phyloP scores from a whole-genome alignment of 2,888 invertebrate species.

The Tanypteryx hageni region DNA sequence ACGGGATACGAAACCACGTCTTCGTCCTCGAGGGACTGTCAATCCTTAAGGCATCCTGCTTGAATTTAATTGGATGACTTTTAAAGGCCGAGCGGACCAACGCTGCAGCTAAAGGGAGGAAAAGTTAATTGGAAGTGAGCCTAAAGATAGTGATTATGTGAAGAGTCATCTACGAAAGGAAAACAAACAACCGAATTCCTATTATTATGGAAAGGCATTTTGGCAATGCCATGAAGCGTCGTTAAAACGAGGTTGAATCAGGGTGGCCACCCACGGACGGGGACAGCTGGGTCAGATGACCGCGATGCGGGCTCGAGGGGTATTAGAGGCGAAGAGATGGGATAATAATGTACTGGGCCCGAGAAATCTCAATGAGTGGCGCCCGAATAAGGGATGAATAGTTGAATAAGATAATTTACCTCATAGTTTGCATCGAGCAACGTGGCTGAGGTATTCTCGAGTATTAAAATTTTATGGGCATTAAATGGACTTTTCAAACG shows the following conservation, averaged over 20 bases:
- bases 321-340: constrained; percentile 28
- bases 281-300: constrained; percentile 25
- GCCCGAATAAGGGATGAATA: constrained; percentile 20
- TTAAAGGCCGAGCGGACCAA: constrained; percentile 31
- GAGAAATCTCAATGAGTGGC: constrained; percentile 1
- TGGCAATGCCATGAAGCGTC: constrained; percentile 61
- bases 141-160: constrained; percentile 63
- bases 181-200: constrained; percentile 47
- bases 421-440: background rate
- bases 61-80: constrained; percentile 61
- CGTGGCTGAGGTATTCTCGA: background rate
- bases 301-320: constrained; percentile 7
- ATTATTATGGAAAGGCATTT: constrained; percentile 59
- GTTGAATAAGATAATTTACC: constrained; percentile 24
- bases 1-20: constrained; percentile 54
- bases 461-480: constrained; percentile 8
- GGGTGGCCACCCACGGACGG: constrained; percentile 37
- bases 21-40: constrained; percentile 45
- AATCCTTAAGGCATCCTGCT: constrained; percentile 41
- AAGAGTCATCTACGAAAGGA: constrained; percentile 24
- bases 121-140: constrained; percentile 61
- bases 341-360: constrained; percentile 21
- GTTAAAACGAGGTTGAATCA: constrained; percentile 55
- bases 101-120: constrained; percentile 11
- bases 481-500: background rate